Evolutionary conservation across 2,113 vertebrate species (phyloP).

Genomic region (Dromas ardeola): DNA sequence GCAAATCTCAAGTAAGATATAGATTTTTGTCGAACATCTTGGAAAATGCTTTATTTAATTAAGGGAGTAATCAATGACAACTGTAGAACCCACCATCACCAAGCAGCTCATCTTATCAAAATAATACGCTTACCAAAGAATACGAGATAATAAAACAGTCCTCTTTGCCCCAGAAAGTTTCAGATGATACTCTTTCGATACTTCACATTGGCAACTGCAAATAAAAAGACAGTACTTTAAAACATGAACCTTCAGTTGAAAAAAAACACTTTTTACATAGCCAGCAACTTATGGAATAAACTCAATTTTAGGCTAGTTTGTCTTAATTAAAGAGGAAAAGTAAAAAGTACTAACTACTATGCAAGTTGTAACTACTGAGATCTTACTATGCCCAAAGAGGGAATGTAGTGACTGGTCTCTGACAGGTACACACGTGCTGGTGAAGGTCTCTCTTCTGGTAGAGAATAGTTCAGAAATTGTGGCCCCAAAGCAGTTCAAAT

Average conservation of each 20-base stretch:
- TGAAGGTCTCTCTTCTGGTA: background rate
- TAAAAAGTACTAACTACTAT: background rate
- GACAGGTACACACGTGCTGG: fast-evolving
- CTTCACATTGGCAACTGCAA: constrained; percentile 73
- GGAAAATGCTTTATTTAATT: background rate
- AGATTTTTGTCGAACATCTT: background rate
- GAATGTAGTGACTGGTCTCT: fast-evolving
- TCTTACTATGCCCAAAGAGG: background rate
- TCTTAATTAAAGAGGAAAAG: background rate
- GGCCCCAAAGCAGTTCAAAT: background rate
- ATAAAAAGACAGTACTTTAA: constrained; percentile 1
- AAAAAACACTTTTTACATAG: background rate
- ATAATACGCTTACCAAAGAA: constrained; percentile 63
- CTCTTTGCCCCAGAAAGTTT: constrained; percentile 29
- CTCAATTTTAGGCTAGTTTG: background rate
- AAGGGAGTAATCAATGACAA: background rate
- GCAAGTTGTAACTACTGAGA: background rate
- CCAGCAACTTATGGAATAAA: background rate
- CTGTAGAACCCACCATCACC: background rate
- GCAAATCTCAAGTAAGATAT: background rate
- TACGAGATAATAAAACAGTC: background rate
- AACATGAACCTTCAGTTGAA: background rate
- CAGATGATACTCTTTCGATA: background rate
- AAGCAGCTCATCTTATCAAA: background rate
- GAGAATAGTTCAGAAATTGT: fast-evolving